A percentile compares a stretch with the other conserved stretches of the same genome.
phyloP scores from a whole-genome alignment of 2,113 vertebrate species.

The Hypanus sabinus region DNA sequence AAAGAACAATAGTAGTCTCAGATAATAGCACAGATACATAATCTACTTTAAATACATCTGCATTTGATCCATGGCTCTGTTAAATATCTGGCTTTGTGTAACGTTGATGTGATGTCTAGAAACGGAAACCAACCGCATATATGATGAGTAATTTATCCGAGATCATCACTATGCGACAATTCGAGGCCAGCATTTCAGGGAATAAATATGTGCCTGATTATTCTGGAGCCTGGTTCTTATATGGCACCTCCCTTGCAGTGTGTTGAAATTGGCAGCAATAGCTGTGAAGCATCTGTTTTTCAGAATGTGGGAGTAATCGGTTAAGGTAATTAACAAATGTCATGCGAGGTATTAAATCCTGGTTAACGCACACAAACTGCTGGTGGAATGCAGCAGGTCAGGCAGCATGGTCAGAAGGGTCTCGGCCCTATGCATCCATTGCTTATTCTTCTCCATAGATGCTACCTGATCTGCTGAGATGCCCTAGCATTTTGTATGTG shows the following conservation, averaged over 20 bases:
- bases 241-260: constrained; percentile 2
- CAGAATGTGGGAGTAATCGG: constrained; percentile 21
- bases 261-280: constrained; percentile 11
- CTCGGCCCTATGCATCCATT: too few relatives aligned
- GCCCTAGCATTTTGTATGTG: too few relatives aligned
- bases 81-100: not conserved
- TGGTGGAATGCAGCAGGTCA: too few relatives aligned
- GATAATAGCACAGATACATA: not conserved
- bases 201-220: constrained; percentile 24
- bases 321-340: constrained; percentile 30
- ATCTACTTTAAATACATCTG: not conserved
- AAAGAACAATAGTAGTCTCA: not conserved
- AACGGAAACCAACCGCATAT: not conserved
- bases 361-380: too few relatives aligned
- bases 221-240: constrained; percentile 1
- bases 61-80: not conserved
- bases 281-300: constrained; percentile 31
- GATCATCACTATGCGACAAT: constrained; percentile 13
- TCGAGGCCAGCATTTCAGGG: not conserved
- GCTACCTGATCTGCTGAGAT: too few relatives aligned
- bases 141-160: not conserved
- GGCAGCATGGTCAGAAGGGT: too few relatives aligned
- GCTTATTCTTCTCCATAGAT: too few relatives aligned
- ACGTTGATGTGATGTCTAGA: not conserved
- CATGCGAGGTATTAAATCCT: not conserved